Evolutionary conservation across 37 sponge, comb jelly and placozoan species (phyloP).

Genomic region (Haliclona indistincta): DNA sequence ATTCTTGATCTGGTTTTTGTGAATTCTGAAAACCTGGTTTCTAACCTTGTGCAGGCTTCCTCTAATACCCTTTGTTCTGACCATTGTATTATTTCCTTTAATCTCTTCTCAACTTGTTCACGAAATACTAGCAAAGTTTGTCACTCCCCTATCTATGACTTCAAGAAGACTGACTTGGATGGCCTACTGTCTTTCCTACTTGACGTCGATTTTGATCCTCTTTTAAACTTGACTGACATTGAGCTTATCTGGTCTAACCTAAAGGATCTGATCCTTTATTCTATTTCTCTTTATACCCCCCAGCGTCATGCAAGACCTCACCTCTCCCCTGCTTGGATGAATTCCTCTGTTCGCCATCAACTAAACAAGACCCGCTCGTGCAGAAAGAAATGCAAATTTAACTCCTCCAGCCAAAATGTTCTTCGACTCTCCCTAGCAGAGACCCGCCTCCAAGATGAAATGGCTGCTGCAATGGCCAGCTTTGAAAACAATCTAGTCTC

Average conservation of each 20-base stretch:
- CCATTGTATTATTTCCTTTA: conserved; percentile 6
- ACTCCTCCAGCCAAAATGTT: background rate
- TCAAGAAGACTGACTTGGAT: background rate
- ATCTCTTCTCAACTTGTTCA: too few species aligned
- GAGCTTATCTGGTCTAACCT: conserved; percentile 16
- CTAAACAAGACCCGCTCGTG: conserved; percentile 5
- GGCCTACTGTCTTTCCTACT: background rate
- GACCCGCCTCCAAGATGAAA: background rate
- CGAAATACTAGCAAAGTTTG: too few species aligned
- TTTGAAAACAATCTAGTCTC: conserved; percentile 18
- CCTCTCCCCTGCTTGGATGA: conserved; percentile 13
- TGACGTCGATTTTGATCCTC: background rate
- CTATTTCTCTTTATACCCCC: conserved; percentile 15
- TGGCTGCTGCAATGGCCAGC: background rate
- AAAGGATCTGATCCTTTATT: background rate
- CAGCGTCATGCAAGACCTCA: background rate
- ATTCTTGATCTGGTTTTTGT: conserved; percentile 41
- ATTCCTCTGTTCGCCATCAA: background rate
- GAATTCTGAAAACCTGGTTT: too few species aligned
- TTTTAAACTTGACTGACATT: background rate
- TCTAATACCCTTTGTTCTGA: background rate
- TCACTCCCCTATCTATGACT: background rate
- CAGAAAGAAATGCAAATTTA: background rate
- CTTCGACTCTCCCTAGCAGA: background rate
- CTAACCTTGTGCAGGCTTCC: background rate